Evolutionary conservation across 1,140 invertebrate species (phyloP).

Genomic region (Pseudomyrmex cubaensis): DNA sequence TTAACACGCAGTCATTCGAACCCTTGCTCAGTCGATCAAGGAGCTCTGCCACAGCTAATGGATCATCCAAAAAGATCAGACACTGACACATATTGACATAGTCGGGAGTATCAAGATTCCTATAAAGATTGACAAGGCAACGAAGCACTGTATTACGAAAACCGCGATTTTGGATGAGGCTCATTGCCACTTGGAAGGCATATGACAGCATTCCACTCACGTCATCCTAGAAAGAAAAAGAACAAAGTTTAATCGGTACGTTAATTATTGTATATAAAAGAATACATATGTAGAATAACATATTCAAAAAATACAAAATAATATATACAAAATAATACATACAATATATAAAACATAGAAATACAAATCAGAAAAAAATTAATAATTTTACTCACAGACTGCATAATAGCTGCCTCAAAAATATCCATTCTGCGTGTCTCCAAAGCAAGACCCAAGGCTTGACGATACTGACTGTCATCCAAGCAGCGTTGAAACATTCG

Average conservation of each 20-base stretch:
- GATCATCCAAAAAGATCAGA: constrained; percentile 98
- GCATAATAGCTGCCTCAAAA: constrained; percentile 95
- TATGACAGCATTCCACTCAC: constrained; percentile 96
- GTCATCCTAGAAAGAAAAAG: constrained; percentile 89
- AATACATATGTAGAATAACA: background rate
- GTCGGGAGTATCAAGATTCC: constrained; percentile 94
- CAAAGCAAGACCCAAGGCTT: constrained; percentile 96
- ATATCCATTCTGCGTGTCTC: constrained; percentile 99
- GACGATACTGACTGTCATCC: constrained; percentile 96
- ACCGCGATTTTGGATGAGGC: constrained; percentile 95
- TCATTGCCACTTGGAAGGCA: constrained; percentile 98
- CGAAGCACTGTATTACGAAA: constrained; percentile 96
- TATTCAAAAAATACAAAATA: no score
- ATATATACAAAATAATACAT: background rate
- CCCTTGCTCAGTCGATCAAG: constrained; percentile 94
- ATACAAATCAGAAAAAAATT: constrained; percentile 5
- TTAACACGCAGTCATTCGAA: constrained; percentile 90
- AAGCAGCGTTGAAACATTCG: constrained; percentile 98
- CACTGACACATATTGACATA: constrained; percentile 99
- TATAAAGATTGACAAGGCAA: constrained; percentile 95
- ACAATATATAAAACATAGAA: background rate
- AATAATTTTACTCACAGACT: constrained; percentile 87
- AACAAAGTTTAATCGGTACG: background rate
- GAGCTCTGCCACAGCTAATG: constrained; percentile 95
- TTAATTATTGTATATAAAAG: no score